A percentile compares a stretch with the other conserved stretches of the same genome.
Evolutionary conservation across 2,888 invertebrate genomes (phyloP).

Genomic region (Tolmerus cingulatus): DNA sequence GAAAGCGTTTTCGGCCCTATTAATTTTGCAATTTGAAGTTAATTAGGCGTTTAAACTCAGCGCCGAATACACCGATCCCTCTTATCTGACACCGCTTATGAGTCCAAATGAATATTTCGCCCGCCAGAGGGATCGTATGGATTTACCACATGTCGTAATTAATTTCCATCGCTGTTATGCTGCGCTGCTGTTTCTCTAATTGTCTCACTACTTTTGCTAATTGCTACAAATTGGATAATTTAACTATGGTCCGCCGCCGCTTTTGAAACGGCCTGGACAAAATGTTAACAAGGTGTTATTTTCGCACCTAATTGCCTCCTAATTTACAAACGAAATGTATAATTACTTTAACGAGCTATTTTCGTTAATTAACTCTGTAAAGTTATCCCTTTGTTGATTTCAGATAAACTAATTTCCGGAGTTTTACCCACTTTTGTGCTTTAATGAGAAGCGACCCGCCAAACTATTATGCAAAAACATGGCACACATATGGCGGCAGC

Average conservation of each 20-base stretch:
- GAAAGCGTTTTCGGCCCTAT: neutral
- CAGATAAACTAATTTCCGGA: neutral
- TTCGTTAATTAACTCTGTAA: neutral
- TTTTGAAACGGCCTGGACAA: slow-evolving; percentile 2
- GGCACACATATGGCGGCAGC: neutral
- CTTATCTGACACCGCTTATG: neutral
- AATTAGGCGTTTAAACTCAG: neutral
- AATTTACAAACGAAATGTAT: slow-evolving; percentile 1
- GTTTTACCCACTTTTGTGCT: neutral
- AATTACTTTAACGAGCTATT: neutral
- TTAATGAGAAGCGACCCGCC: neutral
- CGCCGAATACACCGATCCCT: neutral
- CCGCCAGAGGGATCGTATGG: neutral
- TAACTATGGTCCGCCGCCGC: neutral
- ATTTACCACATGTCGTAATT: neutral
- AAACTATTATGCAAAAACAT: neutral
- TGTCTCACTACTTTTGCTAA: slow-evolving; percentile 4
- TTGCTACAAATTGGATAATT: slow-evolving; percentile 9
- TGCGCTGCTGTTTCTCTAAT: neutral
- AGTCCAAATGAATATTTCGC: neutral
- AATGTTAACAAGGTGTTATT: slow-evolving; percentile 14
- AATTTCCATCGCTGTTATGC: neutral
- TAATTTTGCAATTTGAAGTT: slow-evolving; percentile 1
- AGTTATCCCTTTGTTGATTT: neutral
- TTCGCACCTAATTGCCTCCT: slow-evolving; percentile 2